Conservation (phyloP, 2,888 invertebrate genomes). For the Frankliniella intonsa region DNA sequence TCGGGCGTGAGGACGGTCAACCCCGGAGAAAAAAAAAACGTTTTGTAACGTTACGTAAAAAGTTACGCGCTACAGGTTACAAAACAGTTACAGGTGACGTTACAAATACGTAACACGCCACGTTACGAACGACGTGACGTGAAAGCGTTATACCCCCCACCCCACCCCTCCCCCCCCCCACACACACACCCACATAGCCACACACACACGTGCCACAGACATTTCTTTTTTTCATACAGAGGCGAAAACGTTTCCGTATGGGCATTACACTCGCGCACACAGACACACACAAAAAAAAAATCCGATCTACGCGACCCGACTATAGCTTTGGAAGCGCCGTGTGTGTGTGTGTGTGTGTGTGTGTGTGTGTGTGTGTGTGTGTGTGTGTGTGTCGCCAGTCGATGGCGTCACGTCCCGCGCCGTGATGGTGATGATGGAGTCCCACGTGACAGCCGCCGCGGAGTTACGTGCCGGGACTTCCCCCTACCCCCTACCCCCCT, state of each 20-base stretch:
- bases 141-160: background rate
- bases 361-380: constrained; percentile 15
- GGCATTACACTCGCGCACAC: background rate
- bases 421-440: background rate
- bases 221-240: background rate
- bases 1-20: too few species aligned
- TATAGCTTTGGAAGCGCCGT: too few species aligned
- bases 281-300: background rate
- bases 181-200: too few species aligned
- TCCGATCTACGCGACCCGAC: too few species aligned
- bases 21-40: too few species aligned
- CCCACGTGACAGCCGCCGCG: constrained; percentile 3
- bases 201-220: background rate
- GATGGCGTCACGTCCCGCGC: background rate
- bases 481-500: background rate
- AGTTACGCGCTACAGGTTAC: too few species aligned
- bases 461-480: background rate
- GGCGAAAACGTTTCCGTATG: background rate
- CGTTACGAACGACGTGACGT: background rate
- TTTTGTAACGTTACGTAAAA: too few species aligned
- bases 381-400: background rate
- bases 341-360: constrained; percentile 19
- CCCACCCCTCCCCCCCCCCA: too few species aligned
- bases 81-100: too few species aligned
- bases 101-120: background rate